Percentiles rank a stretch among this genome's conserved stretches.
Conservation (phyloP, 2,888 invertebrate species). For the Platycheirus albimanus region DNA sequence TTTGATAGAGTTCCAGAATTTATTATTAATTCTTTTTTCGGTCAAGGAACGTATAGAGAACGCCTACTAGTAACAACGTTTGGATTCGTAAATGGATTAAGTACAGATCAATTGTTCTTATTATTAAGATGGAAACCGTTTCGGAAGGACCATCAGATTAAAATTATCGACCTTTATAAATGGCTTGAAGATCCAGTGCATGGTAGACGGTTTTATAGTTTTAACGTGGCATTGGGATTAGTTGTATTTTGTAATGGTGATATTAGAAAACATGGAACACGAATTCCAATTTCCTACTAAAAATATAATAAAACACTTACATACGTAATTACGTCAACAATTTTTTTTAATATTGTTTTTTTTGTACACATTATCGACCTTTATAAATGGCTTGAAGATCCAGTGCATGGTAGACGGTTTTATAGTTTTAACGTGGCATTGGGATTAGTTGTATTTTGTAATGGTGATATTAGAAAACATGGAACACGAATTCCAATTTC, state of each 20-base stretch:
- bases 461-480: constrained; percentile 51
- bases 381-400: constrained; percentile 19
- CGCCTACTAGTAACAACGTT: constrained; percentile 46
- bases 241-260: constrained; percentile 40
- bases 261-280: constrained; percentile 52
- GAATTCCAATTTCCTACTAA: constrained; percentile 49
- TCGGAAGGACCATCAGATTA: constrained; percentile 53
- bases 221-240: constrained; percentile 14
- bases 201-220: constrained; percentile 19
- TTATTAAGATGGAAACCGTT: constrained; percentile 44
- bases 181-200: constrained; percentile 19
- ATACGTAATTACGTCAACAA: constrained; percentile 13
- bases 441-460: constrained; percentile 29
- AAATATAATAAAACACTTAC: constrained; percentile 17
- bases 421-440: constrained; percentile 15
- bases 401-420: constrained; percentile 21
- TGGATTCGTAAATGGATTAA: constrained; percentile 57
- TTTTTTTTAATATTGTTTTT: constrained; percentile 18
- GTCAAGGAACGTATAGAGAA: too few relatives aligned
- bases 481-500: constrained; percentile 51
- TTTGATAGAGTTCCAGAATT: too few relatives aligned
- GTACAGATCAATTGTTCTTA: constrained; percentile 41
- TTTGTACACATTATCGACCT: background rate
- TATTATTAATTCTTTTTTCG: too few relatives aligned
- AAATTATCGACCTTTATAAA: constrained; percentile 39